These are phyloP conservation scores for Pseudoatta argentina DNA, from an alignment of 1,140 invertebrate species.

Conservation along the genomic window DNA sequence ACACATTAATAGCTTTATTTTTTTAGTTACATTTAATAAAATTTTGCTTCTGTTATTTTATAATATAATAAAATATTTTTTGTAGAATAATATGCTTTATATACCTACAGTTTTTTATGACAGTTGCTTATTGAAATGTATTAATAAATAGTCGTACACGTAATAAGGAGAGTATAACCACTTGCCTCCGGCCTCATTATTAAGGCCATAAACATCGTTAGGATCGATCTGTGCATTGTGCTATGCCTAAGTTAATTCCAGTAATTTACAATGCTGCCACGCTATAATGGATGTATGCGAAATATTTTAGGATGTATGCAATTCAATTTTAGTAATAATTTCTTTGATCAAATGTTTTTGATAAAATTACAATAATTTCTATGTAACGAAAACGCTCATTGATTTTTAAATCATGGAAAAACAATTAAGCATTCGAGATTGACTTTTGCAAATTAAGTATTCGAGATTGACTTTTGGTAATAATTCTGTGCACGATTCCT, in stretches of 20 bases:
- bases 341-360: not conserved
- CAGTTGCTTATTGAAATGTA: not conserved
- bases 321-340: slow-evolving; percentile 14
- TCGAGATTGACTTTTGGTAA: slow-evolving; percentile 11
- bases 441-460: not conserved
- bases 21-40: not conserved
- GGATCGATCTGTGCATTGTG: slow-evolving; percentile 29
- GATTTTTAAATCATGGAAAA: not conserved
- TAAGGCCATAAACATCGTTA: slow-evolving; percentile 47
- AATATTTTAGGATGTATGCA: not conserved
- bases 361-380: not conserved
- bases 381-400: not conserved
- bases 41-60: slow-evolving; percentile 4
- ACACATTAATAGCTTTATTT: not conserved
- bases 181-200: not conserved
- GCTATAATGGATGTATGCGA: not conserved
- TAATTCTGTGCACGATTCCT: slow-evolving; percentile 34
- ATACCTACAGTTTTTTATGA: not conserved
- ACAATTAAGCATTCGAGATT: slow-evolving; percentile 6
- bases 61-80: not conserved
- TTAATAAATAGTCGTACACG: not conserved
- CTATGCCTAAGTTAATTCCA: slow-evolving; percentile 47
- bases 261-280: slow-evolving; percentile 5
- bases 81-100: not conserved
- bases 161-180: not conserved